Evolutionary conservation across 2,113 vertebrate species (phyloP).

Genomic region (Indicator maculatus): DNA sequence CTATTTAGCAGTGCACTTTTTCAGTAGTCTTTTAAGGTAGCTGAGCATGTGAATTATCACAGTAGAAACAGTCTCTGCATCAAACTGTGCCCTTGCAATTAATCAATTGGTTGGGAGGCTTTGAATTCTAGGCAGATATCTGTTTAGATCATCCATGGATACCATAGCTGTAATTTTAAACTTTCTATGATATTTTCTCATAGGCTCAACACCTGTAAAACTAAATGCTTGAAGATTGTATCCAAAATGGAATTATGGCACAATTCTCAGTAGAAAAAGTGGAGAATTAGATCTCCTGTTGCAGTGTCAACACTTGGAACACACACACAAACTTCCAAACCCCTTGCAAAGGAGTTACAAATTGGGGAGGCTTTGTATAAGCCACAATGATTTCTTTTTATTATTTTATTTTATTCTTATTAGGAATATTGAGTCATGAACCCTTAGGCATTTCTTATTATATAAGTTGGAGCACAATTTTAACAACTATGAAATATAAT

Average conservation of each 20-base stretch:
- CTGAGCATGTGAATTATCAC: not conserved
- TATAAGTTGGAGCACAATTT: not conserved
- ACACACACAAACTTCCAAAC: not conserved
- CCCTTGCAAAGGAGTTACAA: not conserved
- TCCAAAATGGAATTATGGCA: not conserved
- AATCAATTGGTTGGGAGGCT: not conserved
- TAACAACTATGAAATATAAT: not conserved
- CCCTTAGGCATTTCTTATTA: not conserved
- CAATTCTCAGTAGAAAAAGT: not conserved
- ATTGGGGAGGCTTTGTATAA: not conserved
- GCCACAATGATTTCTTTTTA: not conserved
- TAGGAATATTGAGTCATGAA: not conserved
- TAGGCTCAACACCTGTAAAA: not conserved
- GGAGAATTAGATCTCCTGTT: not conserved
- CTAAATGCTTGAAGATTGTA: not conserved
- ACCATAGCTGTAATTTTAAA: not conserved
- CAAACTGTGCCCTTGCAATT: not conserved
- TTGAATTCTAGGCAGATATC: not conserved
- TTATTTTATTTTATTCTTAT: not conserved
- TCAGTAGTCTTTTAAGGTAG: not conserved
- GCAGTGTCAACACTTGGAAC: not conserved
- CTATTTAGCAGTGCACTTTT: not conserved
- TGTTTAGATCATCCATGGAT: not conserved
- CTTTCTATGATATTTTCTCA: not conserved
- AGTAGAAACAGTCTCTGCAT: not conserved